phyloP scores from a whole-genome alignment of 2,888 invertebrate genomes.

The Orthosia gothica region DNA sequence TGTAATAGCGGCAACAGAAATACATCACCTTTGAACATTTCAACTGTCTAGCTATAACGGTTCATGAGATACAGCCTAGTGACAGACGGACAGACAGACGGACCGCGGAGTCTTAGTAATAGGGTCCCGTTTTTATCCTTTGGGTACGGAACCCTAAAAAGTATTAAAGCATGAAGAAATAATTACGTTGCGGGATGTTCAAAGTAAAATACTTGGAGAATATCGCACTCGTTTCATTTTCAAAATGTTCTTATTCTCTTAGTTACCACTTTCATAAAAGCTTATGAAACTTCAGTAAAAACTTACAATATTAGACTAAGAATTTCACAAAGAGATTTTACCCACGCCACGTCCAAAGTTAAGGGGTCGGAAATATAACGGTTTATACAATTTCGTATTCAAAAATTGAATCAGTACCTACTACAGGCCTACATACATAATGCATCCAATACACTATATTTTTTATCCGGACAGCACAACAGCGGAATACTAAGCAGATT shows the following conservation, averaged over 20 bases:
- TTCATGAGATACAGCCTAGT: too few species aligned
- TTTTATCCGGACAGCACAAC: slow-evolving; percentile 25
- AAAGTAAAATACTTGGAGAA: slow-evolving; percentile 23
- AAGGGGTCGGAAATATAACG: slow-evolving; percentile 7
- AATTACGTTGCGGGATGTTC: slow-evolving; percentile 2
- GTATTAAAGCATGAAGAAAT: slow-evolving; percentile 17
- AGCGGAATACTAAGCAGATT: slow-evolving; percentile 39
- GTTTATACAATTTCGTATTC: neutral
- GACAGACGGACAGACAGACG: too few species aligned
- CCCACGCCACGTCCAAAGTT: neutral
- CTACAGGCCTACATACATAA: slow-evolving; percentile 28
- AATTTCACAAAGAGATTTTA: slow-evolving; percentile 18
- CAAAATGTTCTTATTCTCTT: slow-evolving; percentile 16
- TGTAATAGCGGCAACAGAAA: too few species aligned
- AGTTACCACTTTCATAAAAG: slow-evolving; percentile 28
- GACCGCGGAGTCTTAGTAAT: too few species aligned
- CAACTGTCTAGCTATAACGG: too few species aligned
- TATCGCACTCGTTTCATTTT: slow-evolving; percentile 12
- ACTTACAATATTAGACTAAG: slow-evolving; percentile 9
- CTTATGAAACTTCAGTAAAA: slow-evolving; percentile 21
- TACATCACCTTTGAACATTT: too few species aligned
- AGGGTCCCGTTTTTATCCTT: too few species aligned
- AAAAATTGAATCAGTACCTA: slow-evolving; percentile 29
- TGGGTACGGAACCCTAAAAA: too few species aligned
- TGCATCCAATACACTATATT: slow-evolving; percentile 35